These are phyloP conservation scores for Peromyscus polionotus DNA, from an alignment of 2,113 vertebrate species.

Conservation along the genomic window DNA sequence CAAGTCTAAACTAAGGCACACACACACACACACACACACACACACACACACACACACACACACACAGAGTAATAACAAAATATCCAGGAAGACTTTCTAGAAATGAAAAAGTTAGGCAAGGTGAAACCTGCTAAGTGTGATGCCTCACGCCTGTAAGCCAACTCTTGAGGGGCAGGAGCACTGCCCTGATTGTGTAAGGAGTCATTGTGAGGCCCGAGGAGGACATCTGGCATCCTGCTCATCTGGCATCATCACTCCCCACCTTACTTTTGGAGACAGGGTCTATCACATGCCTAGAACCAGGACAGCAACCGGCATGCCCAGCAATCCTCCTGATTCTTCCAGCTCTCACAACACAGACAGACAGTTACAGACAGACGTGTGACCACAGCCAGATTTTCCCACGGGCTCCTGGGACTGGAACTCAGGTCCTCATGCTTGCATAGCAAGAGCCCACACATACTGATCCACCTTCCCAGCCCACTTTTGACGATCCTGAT, in stretches of 20 bases:
- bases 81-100: constrained; percentile 46
- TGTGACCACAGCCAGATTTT: too few species aligned
- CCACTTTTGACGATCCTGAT: neutral
- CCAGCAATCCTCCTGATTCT: too few species aligned
- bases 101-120: constrained; percentile 7
- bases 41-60: neutral
- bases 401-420: too few species aligned
- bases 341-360: too few species aligned
- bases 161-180: too few species aligned
- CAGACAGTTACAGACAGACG: too few species aligned
- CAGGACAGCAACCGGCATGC: too few species aligned
- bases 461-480: neutral
- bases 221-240: neutral
- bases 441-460: neutral
- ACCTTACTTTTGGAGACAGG: neutral
- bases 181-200: too few species aligned
- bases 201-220: too few species aligned
- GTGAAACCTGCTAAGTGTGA: neutral
- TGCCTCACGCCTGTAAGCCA: too few species aligned
- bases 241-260: neutral
- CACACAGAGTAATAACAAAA: neutral
- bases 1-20: neutral
- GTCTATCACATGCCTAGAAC: too few species aligned
- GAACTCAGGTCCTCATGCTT: neutral
- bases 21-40: neutral